Evolutionary conservation across 2,113 vertebrate species (phyloP).

Genomic region (Chloropsis hardwickii): DNA sequence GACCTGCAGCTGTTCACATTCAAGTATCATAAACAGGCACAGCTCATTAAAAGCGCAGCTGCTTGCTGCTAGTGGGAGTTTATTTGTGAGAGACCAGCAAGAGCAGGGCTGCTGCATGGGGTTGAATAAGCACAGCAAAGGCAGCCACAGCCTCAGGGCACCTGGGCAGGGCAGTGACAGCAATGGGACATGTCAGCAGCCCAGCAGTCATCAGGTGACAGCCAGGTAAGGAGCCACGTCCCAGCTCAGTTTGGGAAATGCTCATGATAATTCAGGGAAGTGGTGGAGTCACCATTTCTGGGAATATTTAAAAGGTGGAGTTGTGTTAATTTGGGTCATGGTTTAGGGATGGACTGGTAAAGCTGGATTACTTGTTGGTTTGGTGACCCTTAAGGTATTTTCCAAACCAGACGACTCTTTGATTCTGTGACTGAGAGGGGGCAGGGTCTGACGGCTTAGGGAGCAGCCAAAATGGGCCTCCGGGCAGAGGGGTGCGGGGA

Average conservation of each 20-base stretch:
- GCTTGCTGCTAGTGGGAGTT: not conserved
- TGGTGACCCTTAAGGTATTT: not conserved
- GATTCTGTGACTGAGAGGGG: fast-evolving
- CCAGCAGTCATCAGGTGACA: not conserved
- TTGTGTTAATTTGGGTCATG: fast-evolving
- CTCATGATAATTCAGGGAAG: not conserved
- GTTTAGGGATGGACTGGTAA: not conserved
- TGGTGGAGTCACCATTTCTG: not conserved
- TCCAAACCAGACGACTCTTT: not conserved
- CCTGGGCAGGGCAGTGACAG: not conserved
- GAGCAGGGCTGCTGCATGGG: not conserved
- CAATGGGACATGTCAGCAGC: not conserved
- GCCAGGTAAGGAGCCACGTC: not conserved
- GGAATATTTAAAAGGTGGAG: not conserved
- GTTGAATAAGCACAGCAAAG: not conserved
- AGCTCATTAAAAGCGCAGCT: not conserved
- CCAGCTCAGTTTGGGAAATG: not conserved
- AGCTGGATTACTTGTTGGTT: not conserved
- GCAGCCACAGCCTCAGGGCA: not conserved
- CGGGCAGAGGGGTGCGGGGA: not conserved
- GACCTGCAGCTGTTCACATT: not conserved
- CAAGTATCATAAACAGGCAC: not conserved
- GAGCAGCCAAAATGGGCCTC: not conserved
- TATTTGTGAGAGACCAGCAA: not conserved
- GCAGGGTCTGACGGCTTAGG: too few relatives aligned